Conservation (phyloP, 2,888 invertebrate species). For the Macaria liturata region DNA sequence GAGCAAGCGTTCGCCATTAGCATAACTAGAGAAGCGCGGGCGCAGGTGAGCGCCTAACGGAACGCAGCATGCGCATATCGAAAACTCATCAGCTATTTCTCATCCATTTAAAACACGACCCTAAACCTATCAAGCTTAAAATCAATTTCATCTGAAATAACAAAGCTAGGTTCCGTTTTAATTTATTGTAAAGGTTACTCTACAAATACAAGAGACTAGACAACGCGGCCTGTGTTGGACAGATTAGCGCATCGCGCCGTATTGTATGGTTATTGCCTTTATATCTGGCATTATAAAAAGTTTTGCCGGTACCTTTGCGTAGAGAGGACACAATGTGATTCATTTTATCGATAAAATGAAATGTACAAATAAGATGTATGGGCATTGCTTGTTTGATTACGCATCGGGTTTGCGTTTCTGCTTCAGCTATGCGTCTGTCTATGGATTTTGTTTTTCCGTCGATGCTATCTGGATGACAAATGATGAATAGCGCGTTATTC, state of each 20-base stretch:
- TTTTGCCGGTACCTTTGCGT: conserved; percentile 49
- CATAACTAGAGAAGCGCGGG: conserved; percentile 79
- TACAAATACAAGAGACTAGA: conserved; percentile 54
- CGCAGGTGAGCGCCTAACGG: conserved; percentile 80
- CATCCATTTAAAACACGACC: conserved; percentile 58
- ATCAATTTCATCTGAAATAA: conserved; percentile 41
- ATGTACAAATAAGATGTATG: conserved; percentile 61
- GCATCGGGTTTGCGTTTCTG: conserved; percentile 40
- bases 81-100: conserved; percentile 56
- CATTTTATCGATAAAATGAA: conserved; percentile 60
- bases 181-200: conserved; percentile 58
- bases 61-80: conserved; percentile 63
- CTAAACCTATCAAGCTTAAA: conserved; percentile 50
- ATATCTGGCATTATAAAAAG: conserved; percentile 60
- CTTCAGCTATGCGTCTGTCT: conserved; percentile 39
- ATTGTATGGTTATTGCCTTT: conserved; percentile 65
- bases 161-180: conserved; percentile 41
- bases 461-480: conserved; percentile 37
- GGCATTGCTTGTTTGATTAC: conserved; percentile 46
- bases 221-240: conserved; percentile 63
- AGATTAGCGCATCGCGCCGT: conserved; percentile 69
- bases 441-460: conserved; percentile 35
- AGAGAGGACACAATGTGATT: conserved; percentile 48
- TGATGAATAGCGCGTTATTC: conserved; percentile 32
- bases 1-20: conserved; percentile 70